Evolutionary conservation across 2,113 vertebrate species (phyloP), one percentile per base, ranked within the genome.

Genomic region (Dipodomys spectabilis): DNA sequence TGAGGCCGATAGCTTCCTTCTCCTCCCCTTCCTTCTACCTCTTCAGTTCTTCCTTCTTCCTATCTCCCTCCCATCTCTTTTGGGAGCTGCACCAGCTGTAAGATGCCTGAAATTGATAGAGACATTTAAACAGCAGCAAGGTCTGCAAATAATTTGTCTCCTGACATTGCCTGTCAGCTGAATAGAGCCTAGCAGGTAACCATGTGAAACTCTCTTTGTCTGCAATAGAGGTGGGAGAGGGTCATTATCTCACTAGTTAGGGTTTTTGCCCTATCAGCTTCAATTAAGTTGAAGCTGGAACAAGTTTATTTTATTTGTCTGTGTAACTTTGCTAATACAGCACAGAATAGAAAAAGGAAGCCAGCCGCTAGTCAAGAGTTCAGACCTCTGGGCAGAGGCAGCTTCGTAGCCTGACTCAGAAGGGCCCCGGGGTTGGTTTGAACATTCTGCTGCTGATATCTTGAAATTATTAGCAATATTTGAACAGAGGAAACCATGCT

Each of bases 241-340:
- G 35, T 81, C 78, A 86, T 95, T 96, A 91, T 88, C 68, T 87
- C 18, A n/a, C 64, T 97, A 68, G 92, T 95, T 79, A 94, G 88
- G 28, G 44, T 92, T 94, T 92, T 97, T 95, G 82, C 83, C 57
- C 30, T 1, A 93, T 97, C 53, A 79, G n/a, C 96, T 98, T 97
- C 94, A 95, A 95, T 98, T 96, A 95, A 95, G 19, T 49, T 71
- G 32, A 92, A 92, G 87, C 90, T 95, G 53, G 85, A 97, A 86
- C 15, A 95, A 88, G 69, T 92, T 74, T 77, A 86, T 97, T 97
- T 69, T n/a, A 32, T 96, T 97, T 94, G 81, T 91, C 13, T 93
- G 28, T 84, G 45, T 84, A 88, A 62, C 35, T 94, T 67, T 94
- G 45, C 78, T 92, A 20, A 23, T 44, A 64, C 0, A 68, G 32